Conservation (phyloP, 2,888 invertebrate genomes). For the Byasa hedistus region DNA sequence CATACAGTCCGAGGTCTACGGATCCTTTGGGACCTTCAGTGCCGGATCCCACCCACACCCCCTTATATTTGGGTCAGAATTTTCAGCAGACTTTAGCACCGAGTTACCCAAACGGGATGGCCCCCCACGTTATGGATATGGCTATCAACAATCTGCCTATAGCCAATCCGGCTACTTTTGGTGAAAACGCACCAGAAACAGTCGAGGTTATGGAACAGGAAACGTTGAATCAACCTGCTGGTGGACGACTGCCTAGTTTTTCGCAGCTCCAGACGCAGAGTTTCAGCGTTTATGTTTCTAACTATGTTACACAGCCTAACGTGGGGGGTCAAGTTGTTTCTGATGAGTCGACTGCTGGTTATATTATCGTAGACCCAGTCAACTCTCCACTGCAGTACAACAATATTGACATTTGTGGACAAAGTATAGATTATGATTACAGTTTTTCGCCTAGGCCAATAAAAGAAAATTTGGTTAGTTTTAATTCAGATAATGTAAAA, state of each 20-base stretch:
- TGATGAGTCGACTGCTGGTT: conserved; percentile 76
- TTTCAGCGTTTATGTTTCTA: conserved; percentile 80
- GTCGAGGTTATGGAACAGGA: conserved; percentile 74
- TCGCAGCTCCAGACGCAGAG: conserved; percentile 81
- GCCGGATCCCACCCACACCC: conserved; percentile 80
- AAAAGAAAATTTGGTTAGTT: conserved; percentile 64
- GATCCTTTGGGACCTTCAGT: conserved; percentile 80
- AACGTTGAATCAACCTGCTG: conserved; percentile 62
- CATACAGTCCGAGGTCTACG: conserved; percentile 80
- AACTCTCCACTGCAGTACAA: conserved; percentile 63
- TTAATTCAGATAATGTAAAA: conserved; percentile 60
- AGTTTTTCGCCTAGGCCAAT: conserved; percentile 59
- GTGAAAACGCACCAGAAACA: conserved; percentile 81
- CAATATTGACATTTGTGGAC: conserved; percentile 56
- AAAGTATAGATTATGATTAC: conserved; percentile 64
- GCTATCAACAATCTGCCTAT: conserved; percentile 84
- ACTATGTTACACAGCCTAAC: conserved; percentile 82
- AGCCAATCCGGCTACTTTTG: conserved; percentile 91
- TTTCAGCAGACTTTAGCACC: conserved; percentile 81
- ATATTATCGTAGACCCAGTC: conserved; percentile 70
- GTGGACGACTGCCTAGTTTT: conserved; percentile 82
- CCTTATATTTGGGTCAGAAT: conserved; percentile 81
- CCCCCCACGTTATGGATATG: conserved; percentile 91
- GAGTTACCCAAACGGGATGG: conserved; percentile 91
- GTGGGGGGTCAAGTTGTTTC: conserved; percentile 87